These are phyloP conservation scores for Cydia amplana DNA, from an alignment of 1,140 invertebrate species.

Conservation along the genomic window DNA sequence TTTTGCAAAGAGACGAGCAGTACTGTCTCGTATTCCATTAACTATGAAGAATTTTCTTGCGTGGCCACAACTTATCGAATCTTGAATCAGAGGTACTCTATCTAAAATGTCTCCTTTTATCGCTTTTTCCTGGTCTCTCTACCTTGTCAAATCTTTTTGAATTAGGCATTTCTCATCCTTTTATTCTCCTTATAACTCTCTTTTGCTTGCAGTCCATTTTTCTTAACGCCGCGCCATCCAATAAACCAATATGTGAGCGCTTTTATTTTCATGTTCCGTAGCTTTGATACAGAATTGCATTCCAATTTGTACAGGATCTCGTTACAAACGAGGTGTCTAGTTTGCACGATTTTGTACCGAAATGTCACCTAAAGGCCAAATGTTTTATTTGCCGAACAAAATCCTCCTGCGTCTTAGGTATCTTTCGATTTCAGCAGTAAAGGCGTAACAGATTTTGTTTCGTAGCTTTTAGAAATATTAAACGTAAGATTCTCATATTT, in stretches of 20 bases:
- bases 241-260: neutral
- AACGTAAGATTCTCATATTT: neutral
- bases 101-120: too few species aligned
- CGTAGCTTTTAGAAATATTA: neutral
- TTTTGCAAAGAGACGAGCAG: too few species aligned
- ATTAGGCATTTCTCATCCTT: too few species aligned
- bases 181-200: too few species aligned
- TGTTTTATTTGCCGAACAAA: neutral
- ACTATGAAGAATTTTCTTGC: too few species aligned
- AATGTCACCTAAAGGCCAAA: constrained; percentile 22
- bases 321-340: neutral
- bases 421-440: neutral
- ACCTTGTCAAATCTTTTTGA: too few species aligned
- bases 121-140: too few species aligned
- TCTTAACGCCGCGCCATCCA: neutral
- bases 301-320: neutral
- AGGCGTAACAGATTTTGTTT: neutral
- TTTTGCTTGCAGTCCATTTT: neutral
- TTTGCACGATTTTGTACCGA: neutral
- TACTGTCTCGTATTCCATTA: too few species aligned
- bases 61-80: too few species aligned
- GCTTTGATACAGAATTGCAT: neutral
- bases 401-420: neutral
- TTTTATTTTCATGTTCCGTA: neutral
- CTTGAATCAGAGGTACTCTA: too few species aligned